Conservation (phyloP, 2,797 vertebrate genomes). For the Propithecus perrieri region DNA sequence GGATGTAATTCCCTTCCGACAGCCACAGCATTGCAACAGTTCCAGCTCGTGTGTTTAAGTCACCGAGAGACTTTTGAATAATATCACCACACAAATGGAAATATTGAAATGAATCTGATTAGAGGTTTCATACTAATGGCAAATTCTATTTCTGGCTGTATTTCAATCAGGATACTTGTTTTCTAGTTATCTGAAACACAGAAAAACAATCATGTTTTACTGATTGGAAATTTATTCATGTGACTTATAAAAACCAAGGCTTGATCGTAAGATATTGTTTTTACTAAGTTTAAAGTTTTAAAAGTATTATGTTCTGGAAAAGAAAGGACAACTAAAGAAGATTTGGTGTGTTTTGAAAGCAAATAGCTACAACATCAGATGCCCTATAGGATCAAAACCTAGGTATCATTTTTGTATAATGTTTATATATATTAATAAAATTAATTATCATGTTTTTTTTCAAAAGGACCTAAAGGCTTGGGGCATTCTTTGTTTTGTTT, state of each 20-base stretch:
- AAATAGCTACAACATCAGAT: not conserved
- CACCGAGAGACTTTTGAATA: not conserved
- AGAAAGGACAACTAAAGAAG: not conserved
- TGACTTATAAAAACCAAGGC: slow-evolving; percentile 9
- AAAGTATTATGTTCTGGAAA: not conserved
- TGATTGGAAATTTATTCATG: slow-evolving; percentile 3
- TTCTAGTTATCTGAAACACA: slow-evolving; percentile 60
- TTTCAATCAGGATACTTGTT: slow-evolving; percentile 37
- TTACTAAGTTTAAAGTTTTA: slow-evolving; percentile 12
- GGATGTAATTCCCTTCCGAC: not conserved
- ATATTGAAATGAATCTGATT: slow-evolving; percentile 33
- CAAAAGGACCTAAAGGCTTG: not conserved
- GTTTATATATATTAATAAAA: not conserved
- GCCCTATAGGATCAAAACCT: not conserved
- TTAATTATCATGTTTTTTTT: not conserved
- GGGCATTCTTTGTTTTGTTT: not conserved
- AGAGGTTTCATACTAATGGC: slow-evolving; percentile 2
- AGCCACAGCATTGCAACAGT: not conserved
- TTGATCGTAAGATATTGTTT: slow-evolving; percentile 25
- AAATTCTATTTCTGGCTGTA: slow-evolving; percentile 32
- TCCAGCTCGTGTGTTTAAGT: not conserved
- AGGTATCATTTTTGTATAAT: not conserved
- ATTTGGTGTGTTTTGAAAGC: not conserved
- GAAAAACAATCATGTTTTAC: slow-evolving; percentile 37
- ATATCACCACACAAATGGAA: not conserved